Evolutionary conservation across 2,888 invertebrate genomes (phyloP).

Genomic region (Lithophane leautieri): DNA sequence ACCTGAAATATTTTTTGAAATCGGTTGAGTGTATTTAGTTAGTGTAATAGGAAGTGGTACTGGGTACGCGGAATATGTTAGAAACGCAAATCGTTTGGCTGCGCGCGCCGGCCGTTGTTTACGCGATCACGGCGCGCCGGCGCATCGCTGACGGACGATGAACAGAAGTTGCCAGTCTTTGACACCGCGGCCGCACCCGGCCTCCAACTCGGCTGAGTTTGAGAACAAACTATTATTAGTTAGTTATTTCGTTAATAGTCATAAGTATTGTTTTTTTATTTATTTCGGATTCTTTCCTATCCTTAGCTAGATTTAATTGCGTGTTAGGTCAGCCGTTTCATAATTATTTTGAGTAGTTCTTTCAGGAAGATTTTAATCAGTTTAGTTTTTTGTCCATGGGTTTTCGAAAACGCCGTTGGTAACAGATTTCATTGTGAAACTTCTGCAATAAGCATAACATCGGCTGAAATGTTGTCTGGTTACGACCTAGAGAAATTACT

Average conservation of each 20-base stretch:
- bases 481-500: not conserved
- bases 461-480: not conserved
- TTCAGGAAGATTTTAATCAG: not conserved
- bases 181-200: slow-evolving; percentile 82
- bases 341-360: not conserved
- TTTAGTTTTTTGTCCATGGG: slow-evolving; percentile 7
- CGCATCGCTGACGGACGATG: slow-evolving; percentile 82
- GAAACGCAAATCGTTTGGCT: slow-evolving; percentile 83
- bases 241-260: slow-evolving; percentile 65
- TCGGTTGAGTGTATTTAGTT: slow-evolving; percentile 33
- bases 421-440: not conserved
- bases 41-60: slow-evolving; percentile 65
- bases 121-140: slow-evolving; percentile 74
- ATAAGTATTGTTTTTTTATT: slow-evolving; percentile 71
- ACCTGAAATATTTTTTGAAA: slow-evolving; percentile 19
- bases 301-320: not conserved
- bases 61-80: slow-evolving; percentile 74
- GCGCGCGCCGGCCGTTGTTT: slow-evolving; percentile 80
- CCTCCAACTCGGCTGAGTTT: slow-evolving; percentile 73
- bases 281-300: slow-evolving; percentile 10
- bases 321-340: not conserved
- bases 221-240: slow-evolving; percentile 79
- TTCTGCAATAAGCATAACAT: not conserved
- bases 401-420: not conserved
- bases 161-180: slow-evolving; percentile 84